These are phyloP conservation scores for Pomacea canaliculata DNA, from an alignment of 2,888 invertebrate species.

Conservation along the genomic window DNA sequence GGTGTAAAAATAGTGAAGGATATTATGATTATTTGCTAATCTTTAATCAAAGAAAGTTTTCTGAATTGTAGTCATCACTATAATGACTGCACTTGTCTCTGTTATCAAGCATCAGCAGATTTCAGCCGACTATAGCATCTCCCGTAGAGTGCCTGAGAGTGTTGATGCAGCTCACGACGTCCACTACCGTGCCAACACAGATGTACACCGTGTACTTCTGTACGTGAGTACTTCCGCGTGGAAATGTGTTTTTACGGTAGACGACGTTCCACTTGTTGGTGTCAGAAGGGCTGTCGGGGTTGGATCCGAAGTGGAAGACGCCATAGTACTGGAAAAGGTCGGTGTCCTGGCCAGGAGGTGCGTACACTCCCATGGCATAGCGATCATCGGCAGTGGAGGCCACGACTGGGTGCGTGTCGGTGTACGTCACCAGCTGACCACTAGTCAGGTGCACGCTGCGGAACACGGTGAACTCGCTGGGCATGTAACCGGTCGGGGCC, in stretches of 20 bases:
- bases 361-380: constrained; percentile 40
- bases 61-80: too few species aligned
- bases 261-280: constrained; percentile 41
- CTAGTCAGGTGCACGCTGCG: constrained; percentile 30
- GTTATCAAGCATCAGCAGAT: too few species aligned
- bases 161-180: constrained; percentile 36
- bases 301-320: constrained; percentile 8
- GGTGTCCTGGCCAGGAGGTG: constrained; percentile 37
- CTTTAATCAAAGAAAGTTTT: too few species aligned
- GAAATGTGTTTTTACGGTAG: constrained; percentile 33
- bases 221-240: constrained; percentile 15
- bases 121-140: constrained; percentile 3
- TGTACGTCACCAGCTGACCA: constrained; percentile 14
- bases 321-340: constrained; percentile 29
- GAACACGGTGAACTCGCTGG: constrained; percentile 34
- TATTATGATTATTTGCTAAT: too few species aligned
- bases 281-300: constrained; percentile 7
- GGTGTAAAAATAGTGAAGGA: too few species aligned
- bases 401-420: constrained; percentile 29
- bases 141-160: constrained; percentile 10
- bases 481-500: constrained; percentile 40
- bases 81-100: too few species aligned
- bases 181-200: constrained; percentile 37
- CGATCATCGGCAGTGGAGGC: constrained; percentile 34
- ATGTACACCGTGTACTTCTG: constrained; percentile 37